A percentile compares a stretch with the other conserved stretches of the same genome.
phyloP scores from a whole-genome alignment of 2,888 invertebrate species.

The Chloroclysta siterata region DNA sequence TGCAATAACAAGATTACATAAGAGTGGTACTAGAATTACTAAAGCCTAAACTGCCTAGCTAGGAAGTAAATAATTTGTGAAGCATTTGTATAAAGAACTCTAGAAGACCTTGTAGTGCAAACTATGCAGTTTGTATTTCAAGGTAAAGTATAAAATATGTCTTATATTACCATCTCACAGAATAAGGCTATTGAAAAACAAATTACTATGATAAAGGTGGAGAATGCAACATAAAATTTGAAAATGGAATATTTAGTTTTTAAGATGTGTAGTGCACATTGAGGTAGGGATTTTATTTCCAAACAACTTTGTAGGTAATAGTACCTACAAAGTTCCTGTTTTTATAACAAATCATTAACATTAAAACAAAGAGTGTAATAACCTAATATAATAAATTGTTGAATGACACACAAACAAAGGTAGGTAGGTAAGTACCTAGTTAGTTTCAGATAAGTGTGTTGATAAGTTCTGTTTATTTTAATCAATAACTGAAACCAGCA shows the following conservation, averaged over 20 bases:
- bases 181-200: too few species aligned
- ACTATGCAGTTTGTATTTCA: not conserved
- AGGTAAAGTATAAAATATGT: too few species aligned
- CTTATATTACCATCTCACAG: too few species aligned
- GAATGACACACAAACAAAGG: constrained; percentile 30
- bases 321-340: constrained; percentile 17
- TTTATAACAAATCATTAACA: constrained; percentile 2
- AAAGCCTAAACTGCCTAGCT: not conserved
- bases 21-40: not conserved
- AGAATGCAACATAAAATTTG: too few species aligned
- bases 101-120: not conserved
- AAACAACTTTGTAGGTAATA: constrained; percentile 2
- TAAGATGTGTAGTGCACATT: too few species aligned
- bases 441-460: constrained; percentile 52
- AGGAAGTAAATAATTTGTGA: not conserved
- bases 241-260: too few species aligned
- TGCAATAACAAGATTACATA: not conserved
- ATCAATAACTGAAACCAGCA: constrained; percentile 15
- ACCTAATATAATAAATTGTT: constrained; percentile 8
- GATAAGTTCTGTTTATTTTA: constrained; percentile 52
- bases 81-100: not conserved
- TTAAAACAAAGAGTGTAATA: constrained; percentile 15
- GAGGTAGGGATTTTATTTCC: not conserved
- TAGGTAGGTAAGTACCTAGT: constrained; percentile 43
- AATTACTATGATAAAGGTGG: too few species aligned